Conservation (phyloP, 1,140 invertebrate genomes). For the Helicorthomorpha holstii region DNA sequence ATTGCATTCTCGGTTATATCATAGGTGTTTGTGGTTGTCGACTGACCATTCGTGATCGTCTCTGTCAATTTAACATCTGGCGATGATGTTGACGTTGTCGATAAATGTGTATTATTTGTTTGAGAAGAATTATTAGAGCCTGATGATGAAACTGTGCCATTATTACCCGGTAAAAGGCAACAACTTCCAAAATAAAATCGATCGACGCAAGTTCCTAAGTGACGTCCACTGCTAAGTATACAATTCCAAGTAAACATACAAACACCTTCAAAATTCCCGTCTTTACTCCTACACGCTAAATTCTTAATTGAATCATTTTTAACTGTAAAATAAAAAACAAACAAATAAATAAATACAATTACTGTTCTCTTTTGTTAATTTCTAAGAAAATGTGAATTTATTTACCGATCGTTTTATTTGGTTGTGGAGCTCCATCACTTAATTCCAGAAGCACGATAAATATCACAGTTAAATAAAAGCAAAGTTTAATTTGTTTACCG, state of each 20-base stretch:
- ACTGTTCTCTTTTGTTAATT: too few relatives aligned
- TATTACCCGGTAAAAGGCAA: constrained; percentile 37
- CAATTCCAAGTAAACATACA: constrained; percentile 37
- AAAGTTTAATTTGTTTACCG: too few relatives aligned
- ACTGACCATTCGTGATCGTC: too few relatives aligned
- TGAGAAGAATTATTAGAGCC: neutral
- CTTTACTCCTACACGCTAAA: neutral
- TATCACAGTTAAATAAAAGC: too few relatives aligned
- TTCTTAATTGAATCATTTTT: neutral
- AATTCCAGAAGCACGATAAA: too few relatives aligned
- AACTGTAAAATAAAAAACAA: too few relatives aligned
- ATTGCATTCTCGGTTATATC: constrained; percentile 3
- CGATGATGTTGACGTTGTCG: constrained; percentile 20
- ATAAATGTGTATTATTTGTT: neutral
- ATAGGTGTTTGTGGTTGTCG: neutral
- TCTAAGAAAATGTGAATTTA: too few relatives aligned
- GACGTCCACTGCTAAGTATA: constrained; percentile 72
- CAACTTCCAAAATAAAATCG: constrained; percentile 82
- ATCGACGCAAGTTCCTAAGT: constrained; percentile 78
- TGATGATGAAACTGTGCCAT: too few relatives aligned
- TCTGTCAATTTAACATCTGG: too few relatives aligned
- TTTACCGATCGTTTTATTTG: too few relatives aligned
- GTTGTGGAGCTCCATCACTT: too few relatives aligned
- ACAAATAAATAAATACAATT: too few relatives aligned
- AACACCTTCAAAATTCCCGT: neutral